Conservation (phyloP, 2,888 invertebrate species). For the Drosophila koepferae region DNA sequence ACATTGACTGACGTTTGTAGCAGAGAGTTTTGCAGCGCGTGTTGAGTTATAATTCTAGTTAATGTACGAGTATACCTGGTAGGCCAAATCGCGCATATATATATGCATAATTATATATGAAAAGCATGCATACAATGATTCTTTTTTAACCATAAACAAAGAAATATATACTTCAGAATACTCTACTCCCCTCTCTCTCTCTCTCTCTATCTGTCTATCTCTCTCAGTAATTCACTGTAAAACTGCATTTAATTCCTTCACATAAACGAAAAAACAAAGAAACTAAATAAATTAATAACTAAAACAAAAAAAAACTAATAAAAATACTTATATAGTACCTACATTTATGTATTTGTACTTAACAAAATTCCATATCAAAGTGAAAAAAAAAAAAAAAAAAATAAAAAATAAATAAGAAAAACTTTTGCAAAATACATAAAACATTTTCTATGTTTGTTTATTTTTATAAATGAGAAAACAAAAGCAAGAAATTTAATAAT, state of each 20-base stretch:
- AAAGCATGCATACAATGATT: constrained; percentile 30
- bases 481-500: constrained; percentile 36
- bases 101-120: constrained; percentile 23
- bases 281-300: constrained; percentile 30
- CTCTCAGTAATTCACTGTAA: constrained; percentile 54
- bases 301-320: constrained; percentile 17
- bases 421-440: constrained; percentile 46
- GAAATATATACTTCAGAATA: constrained; percentile 13
- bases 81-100: constrained; percentile 48
- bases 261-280: constrained; percentile 20
- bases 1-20: constrained; percentile 64
- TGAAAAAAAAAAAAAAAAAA: constrained; percentile 20
- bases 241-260: constrained; percentile 60
- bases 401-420: constrained; percentile 23
- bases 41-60: constrained; percentile 37
- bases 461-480: constrained; percentile 61
- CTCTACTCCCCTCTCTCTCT: constrained; percentile 6
- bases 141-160: constrained; percentile 18
- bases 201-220: constrained; percentile 11
- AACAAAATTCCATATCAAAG: constrained; percentile 67
- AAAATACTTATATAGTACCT: constrained; percentile 43
- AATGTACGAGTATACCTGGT: constrained; percentile 66
- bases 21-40: constrained; percentile 10
- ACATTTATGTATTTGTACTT: constrained; percentile 66
- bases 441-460: constrained; percentile 74